These are phyloP conservation scores for Drosophila eohydei DNA, from an alignment of 2,888 invertebrate genomes.

Conservation along the genomic window DNA sequence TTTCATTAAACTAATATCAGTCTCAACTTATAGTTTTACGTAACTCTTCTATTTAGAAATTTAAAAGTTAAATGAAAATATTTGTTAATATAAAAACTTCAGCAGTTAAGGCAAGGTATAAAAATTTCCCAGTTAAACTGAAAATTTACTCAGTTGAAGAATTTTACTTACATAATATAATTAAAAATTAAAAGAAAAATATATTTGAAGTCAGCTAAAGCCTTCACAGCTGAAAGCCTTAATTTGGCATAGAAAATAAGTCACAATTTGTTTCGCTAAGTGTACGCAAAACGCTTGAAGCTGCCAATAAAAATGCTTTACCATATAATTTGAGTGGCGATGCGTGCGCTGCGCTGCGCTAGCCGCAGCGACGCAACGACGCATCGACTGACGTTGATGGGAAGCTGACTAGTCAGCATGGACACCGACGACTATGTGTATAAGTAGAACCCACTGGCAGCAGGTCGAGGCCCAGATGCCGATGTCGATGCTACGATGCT, in stretches of 20 bases:
- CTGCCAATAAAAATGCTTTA: conserved; percentile 82
- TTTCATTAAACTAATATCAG: no score
- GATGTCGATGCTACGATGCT: conserved; percentile 30
- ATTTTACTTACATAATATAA: no score
- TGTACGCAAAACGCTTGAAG: conserved; percentile 68
- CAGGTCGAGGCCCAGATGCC: conserved; percentile 26
- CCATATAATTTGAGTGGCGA: conserved; percentile 80
- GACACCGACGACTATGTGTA: conserved; percentile 10
- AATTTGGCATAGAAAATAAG: not conserved
- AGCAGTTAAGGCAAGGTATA: no score
- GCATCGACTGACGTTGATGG: conserved; percentile 70
- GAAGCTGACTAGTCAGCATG: conserved; percentile 71
- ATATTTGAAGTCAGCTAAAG: not conserved
- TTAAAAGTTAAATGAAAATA: no score
- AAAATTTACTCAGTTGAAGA: not conserved
- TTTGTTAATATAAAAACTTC: no score
- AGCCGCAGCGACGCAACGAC: conserved; percentile 24
- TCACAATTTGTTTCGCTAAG: conserved; percentile 1
- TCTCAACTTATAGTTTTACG: no score
- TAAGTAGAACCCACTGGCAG: conserved; percentile 13
- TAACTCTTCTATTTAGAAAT: no score
- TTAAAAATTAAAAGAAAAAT: not conserved
- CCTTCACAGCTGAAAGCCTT: not conserved
- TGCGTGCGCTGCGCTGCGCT: conserved; percentile 78
- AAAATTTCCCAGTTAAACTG: not conserved